Evolutionary conservation across 1,140 invertebrate species (phyloP).

Genomic region (Plodia interpunctella): DNA sequence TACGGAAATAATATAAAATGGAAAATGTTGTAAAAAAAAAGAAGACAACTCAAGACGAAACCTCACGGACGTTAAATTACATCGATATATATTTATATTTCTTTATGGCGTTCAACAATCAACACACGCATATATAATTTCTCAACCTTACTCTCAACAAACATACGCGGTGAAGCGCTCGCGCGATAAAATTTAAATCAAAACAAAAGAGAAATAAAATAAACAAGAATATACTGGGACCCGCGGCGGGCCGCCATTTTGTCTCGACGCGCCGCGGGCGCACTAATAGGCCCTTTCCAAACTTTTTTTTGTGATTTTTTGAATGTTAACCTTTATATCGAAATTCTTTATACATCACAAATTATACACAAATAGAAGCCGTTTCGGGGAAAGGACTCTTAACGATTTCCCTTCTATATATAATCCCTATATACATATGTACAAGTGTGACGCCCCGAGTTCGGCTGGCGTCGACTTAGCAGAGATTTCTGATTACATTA

Average conservation of each 20-base stretch:
- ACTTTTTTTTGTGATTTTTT: constrained; percentile 60
- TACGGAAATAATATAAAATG: constrained; percentile 17
- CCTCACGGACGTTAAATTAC: constrained; percentile 20
- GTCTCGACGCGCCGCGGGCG: constrained; percentile 28
- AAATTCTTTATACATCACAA: constrained; percentile 53
- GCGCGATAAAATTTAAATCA: constrained; percentile 64
- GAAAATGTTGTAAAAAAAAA: constrained; percentile 19
- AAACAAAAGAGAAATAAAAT: constrained; percentile 47
- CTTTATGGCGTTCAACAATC: constrained; percentile 54
- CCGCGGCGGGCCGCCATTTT: neutral
- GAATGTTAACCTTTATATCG: constrained; percentile 35
- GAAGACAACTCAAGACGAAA: constrained; percentile 8
- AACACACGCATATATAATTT: constrained; percentile 63
- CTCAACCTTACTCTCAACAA: constrained; percentile 52
- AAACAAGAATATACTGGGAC: constrained; percentile 40
- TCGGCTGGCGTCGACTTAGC: constrained; percentile 34
- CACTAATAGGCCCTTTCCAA: constrained; percentile 52
- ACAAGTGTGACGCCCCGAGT: constrained; percentile 37
- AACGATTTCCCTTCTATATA: constrained; percentile 30
- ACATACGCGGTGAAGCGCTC: constrained; percentile 45
- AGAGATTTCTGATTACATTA: constrained; percentile 9
- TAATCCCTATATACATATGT: constrained; percentile 61
- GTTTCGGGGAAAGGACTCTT: constrained; percentile 40
- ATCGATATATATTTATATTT: constrained; percentile 33
- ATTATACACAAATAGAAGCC: constrained; percentile 52